phyloP scores from a whole-genome alignment of 2,888 invertebrate genomes.

The Rotaria socialis region DNA sequence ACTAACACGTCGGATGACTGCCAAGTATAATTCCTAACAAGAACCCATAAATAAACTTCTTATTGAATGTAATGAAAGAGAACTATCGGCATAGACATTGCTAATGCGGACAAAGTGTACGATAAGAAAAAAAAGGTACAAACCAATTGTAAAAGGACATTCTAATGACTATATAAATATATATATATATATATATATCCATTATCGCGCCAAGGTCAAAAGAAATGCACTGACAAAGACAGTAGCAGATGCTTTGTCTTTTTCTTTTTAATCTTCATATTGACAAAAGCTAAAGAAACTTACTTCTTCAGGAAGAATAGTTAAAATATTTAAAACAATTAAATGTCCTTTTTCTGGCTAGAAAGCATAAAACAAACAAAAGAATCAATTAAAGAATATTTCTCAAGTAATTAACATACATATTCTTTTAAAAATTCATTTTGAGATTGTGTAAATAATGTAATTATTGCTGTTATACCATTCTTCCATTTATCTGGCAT shows the following conservation, averaged over 20 bases:
- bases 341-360: slow-evolving; percentile 31
- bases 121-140: not conserved
- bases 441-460: slow-evolving; percentile 40
- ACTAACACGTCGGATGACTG: too few species aligned
- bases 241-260: not conserved
- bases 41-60: too few species aligned
- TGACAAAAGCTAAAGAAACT: not conserved
- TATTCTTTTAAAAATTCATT: slow-evolving; percentile 40
- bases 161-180: not conserved
- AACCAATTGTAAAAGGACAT: not conserved
- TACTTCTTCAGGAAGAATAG: slow-evolving; percentile 45
- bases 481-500: slow-evolving; percentile 45
- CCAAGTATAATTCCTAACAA: too few species aligned
- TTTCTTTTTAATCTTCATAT: not conserved
- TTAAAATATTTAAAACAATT: slow-evolving; percentile 43
- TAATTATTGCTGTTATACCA: slow-evolving; percentile 41
- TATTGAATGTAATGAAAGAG: too few species aligned
- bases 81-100: too few species aligned
- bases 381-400: not conserved
- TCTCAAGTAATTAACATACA: slow-evolving; percentile 25
- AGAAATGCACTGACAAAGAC: not conserved
- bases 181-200: not conserved
- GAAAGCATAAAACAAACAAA: not conserved
- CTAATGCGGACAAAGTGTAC: too few species aligned
- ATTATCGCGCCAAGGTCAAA: not conserved